Evolutionary conservation across 1,140 invertebrate species (phyloP), one percentile per base, ranked within the genome.

Genomic region (Drosophila dunni): DNA sequence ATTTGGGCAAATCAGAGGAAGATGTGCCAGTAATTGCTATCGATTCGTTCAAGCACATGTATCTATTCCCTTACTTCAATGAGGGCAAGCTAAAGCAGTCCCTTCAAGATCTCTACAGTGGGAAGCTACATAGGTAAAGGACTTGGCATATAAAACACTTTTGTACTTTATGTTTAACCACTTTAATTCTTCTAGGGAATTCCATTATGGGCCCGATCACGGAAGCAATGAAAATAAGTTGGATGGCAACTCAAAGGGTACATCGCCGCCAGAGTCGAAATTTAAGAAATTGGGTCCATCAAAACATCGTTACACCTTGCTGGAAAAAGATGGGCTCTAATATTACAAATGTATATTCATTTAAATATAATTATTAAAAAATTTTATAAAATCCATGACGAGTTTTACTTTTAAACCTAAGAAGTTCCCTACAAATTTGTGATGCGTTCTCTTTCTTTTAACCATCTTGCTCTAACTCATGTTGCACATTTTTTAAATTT

Each of bases 41-140:
- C 71, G 99, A 99, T 92, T 99, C 98, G 85, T 99, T 99, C 93
- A 95, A 98, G 63, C 99, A 99, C 89, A 99, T 99, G 99, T 99
- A 99, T 93, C 93, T 99, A 34, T 99, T 99, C 91, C 95, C 97
- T 0, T 94, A 96, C 73, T 95, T 95, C 68, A 94, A 95, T 54
- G 95, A 97, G 8, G 97, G 97, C 2, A 96, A 96, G 92, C 93
- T 99, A 1, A 96, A 97, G 91, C 93, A 95, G 90, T 99, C 99
- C 93, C 94, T 99, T 7, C 94, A 96, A 79, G 99, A 99, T 93
- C 93, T 99, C 7, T 98, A 99, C 91, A 98, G 98, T 36, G 99
- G 99, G 40, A 99, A 99, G 94, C 93, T 99, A 15, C 99, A 99
- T 93, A 95, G 94, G 94, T 94, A 79, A 34, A 29, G 24, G 6